Conservation (phyloP, 2,888 invertebrate genomes). For the Acanthosoma haemorrhoidale region DNA sequence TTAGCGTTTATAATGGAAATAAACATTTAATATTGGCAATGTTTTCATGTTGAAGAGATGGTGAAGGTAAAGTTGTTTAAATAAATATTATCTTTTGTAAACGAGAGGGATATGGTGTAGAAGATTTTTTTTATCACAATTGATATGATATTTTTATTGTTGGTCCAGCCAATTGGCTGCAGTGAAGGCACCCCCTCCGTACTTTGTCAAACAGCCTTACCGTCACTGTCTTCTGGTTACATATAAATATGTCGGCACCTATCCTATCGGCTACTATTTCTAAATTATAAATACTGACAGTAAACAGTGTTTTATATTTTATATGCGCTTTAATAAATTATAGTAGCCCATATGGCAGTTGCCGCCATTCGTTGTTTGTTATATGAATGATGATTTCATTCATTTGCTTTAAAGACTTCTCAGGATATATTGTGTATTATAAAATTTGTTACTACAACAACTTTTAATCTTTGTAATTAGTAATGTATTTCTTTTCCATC, state of each 20-base stretch:
- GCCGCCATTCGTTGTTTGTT: background rate
- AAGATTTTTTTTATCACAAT: background rate
- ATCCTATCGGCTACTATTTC: background rate
- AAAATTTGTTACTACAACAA: slow-evolving; percentile 1
- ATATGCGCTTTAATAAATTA: slow-evolving; percentile 19
- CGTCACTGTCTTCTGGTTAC: slow-evolving; percentile 17
- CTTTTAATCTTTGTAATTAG: background rate
- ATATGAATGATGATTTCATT: slow-evolving; percentile 20
- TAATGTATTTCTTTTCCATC: background rate
- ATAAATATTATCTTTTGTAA: background rate
- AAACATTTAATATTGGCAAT: slow-evolving; percentile 28
- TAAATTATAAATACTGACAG: slow-evolving; percentile 20
- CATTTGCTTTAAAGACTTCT: slow-evolving; percentile 30
- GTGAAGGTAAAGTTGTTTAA: slow-evolving; percentile 20
- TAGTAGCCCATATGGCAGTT: background rate
- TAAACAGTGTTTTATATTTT: slow-evolving; percentile 28
- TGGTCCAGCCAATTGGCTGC: background rate
- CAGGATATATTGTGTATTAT: slow-evolving; percentile 16
- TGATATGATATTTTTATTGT: background rate
- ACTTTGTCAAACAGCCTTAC: background rate
- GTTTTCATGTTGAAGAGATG: slow-evolving; percentile 23
- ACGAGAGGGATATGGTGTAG: background rate
- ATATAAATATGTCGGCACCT: background rate
- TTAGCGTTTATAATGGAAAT: slow-evolving; percentile 28
- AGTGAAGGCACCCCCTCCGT: background rate